phyloP scores from a whole-genome alignment of 2,113 vertebrate species.

The Tragelaphus scriptus region DNA sequence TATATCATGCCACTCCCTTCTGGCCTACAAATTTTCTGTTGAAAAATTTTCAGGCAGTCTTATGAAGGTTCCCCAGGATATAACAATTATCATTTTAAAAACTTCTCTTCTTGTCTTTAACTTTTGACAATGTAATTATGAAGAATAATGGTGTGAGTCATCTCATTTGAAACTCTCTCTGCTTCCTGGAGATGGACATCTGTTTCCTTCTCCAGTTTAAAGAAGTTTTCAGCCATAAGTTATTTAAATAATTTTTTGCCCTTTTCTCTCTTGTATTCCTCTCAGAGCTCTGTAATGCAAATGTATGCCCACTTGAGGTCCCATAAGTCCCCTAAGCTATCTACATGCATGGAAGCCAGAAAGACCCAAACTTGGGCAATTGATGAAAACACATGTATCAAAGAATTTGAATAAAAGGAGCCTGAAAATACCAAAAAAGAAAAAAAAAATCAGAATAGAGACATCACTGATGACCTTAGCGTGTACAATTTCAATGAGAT shows the following conservation, averaged over 20 bases:
- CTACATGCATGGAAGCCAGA: not conserved
- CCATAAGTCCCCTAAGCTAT: not conserved
- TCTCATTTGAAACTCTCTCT: not conserved
- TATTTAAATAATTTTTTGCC: not conserved
- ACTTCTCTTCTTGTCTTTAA: not conserved
- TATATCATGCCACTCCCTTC: not conserved
- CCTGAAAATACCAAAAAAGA: not conserved
- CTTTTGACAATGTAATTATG: not conserved
- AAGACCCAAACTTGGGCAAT: not conserved
- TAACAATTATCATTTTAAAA: not conserved
- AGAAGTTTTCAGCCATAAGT: not conserved
- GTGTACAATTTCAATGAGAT: not conserved
- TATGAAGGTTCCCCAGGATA: not conserved
- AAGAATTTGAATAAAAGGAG: not conserved
- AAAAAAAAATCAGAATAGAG: not conserved
- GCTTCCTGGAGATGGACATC: not conserved
- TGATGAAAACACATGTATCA: rapidly evolving
- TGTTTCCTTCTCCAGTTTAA: not conserved
- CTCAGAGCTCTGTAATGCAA: not conserved
- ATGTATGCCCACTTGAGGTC: not conserved
- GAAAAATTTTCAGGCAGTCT: not conserved
- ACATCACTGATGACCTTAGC: rapidly evolving
- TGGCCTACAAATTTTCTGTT: not conserved
- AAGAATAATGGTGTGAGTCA: not conserved
- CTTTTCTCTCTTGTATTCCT: not conserved